Evolutionary conservation across 1,140 invertebrate species (phyloP).

Genomic region (Stratiolaelaps scimitus): DNA sequence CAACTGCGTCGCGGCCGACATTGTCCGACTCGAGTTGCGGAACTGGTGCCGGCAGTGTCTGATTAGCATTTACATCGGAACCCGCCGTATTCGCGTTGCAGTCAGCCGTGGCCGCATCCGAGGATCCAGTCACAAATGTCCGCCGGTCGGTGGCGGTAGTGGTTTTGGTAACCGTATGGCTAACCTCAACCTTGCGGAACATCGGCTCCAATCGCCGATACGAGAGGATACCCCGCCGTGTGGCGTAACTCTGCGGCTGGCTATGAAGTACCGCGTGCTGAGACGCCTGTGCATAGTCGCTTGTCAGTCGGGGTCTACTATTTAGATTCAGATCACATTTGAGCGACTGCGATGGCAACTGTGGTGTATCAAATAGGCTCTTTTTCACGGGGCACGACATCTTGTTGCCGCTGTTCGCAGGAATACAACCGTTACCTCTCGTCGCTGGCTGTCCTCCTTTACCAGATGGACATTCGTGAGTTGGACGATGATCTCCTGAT

Average conservation of each 20-base stretch:
- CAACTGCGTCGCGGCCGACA: no score
- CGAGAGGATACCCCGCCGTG: conserved; percentile 17
- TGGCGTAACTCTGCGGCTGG: conserved; percentile 21
- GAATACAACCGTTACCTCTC: no score
- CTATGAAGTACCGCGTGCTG: conserved; percentile 18
- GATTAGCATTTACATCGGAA: neutral
- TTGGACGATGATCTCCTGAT: no score
- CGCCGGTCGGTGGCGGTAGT: no score
- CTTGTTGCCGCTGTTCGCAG: neutral
- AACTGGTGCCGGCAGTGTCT: neutral
- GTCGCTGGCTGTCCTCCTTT: no score
- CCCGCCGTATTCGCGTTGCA: neutral
- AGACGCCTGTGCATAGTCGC: conserved; percentile 23
- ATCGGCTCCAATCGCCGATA: conserved; percentile 18
- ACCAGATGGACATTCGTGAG: no score
- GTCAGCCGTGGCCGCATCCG: neutral
- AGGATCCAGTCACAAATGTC: no score
- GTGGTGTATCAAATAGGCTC: conserved; percentile 19
- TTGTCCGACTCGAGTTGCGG: neutral
- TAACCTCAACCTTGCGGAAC: conserved; percentile 14
- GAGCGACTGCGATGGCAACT: neutral
- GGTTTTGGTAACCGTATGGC: neutral
- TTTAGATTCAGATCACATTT: conserved; percentile 22
- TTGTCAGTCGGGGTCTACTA: conserved; percentile 7
- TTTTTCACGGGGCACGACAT: conserved; percentile 16